Evolutionary conservation across 2,113 vertebrate species (phyloP).

Genomic region (Grallaria varia): DNA sequence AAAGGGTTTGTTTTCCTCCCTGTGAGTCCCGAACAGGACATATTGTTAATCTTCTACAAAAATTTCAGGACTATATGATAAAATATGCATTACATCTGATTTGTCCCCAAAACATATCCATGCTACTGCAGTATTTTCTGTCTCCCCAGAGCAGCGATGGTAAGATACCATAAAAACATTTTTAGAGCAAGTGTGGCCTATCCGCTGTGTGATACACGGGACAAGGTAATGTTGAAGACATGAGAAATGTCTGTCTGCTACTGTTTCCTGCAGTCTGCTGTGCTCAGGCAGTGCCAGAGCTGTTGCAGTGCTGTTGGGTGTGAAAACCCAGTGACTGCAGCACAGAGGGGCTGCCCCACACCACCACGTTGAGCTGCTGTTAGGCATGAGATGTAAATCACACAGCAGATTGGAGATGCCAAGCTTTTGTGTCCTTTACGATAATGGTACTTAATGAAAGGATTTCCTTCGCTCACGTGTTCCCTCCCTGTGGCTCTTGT

Average conservation of each 20-base stretch:
- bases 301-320: neutral
- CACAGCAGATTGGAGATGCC: neutral
- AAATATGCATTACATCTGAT: neutral
- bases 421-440: neutral
- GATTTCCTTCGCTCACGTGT: accelerated
- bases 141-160: neutral
- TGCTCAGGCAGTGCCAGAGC: neutral
- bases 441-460: neutral
- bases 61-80: neutral
- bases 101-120: neutral
- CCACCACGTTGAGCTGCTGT: accelerated
- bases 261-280: neutral
- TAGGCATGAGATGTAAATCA: neutral
- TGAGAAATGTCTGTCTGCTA: neutral
- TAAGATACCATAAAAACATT: neutral
- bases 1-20: neutral
- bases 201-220: neutral
- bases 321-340: neutral
- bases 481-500: neutral
- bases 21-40: neutral
- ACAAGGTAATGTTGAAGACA: neutral
- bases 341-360: neutral
- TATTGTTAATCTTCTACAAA: neutral
- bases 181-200: neutral
- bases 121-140: neutral